These are phyloP conservation scores for Strigops habroptila DNA, from an alignment of 2,113 vertebrate species.

Conservation along the genomic window DNA sequence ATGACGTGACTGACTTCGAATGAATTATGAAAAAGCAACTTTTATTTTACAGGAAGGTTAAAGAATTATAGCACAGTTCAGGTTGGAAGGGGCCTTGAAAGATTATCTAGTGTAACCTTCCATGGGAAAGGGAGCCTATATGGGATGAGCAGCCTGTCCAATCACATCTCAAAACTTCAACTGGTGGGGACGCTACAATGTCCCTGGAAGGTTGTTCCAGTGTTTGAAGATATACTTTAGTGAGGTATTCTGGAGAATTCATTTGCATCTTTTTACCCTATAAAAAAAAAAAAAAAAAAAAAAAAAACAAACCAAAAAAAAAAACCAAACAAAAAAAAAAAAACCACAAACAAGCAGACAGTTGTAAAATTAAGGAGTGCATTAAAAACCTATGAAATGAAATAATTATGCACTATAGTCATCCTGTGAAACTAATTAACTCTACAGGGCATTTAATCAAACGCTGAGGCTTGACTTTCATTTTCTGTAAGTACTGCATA, in stretches of 20 bases:
- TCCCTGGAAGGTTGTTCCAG: background rate
- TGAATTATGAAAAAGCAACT: background rate
- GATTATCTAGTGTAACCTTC: background rate
- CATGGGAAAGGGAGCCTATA: background rate
- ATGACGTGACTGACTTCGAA: background rate
- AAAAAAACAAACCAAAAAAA: background rate
- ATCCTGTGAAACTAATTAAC: background rate
- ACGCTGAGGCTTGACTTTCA: background rate
- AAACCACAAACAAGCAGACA: background rate
- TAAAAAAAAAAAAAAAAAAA: background rate
- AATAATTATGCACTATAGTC: background rate
- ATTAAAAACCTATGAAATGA: constrained; percentile 25
- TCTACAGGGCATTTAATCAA: background rate
- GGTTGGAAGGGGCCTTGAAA: background rate
- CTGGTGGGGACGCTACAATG: background rate
- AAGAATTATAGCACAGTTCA: background rate
- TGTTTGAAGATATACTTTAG: background rate
- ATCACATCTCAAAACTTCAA: background rate
- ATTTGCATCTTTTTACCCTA: background rate
- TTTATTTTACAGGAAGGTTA: background rate
- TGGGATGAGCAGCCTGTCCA: background rate
- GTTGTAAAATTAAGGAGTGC: constrained; percentile 16
- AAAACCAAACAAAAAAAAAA: too few relatives aligned
- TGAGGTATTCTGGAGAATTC: background rate
- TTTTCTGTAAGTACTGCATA: background rate